Evolutionary conservation across 2,888 invertebrate species (phyloP).

Genomic region (Trachelus tabidus): DNA sequence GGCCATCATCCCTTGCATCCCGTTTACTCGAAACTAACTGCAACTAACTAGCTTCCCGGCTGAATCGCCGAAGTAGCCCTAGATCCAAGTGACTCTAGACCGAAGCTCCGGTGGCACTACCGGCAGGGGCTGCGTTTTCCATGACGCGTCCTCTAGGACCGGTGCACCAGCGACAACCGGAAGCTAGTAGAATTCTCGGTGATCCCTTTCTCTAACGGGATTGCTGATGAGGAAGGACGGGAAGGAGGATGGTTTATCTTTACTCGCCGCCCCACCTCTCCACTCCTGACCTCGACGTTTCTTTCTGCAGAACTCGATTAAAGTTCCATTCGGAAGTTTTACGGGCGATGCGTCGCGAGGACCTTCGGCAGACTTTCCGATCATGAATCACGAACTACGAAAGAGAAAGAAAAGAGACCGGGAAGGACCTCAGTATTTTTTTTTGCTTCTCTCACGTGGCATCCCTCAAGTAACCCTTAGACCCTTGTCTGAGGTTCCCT

Average conservation of each 20-base stretch:
- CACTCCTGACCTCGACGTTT: slow-evolving; percentile 42
- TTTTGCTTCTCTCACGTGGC: not conserved
- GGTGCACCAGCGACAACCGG: not conserved
- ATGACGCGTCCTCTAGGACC: not conserved
- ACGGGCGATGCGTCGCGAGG: slow-evolving; percentile 42
- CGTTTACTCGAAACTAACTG: not conserved
- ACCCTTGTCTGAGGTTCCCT: not conserved
- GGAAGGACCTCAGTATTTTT: not conserved
- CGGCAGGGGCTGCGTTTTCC: not conserved
- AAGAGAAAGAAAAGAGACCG: slow-evolving; percentile 25
- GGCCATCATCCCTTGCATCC: not conserved
- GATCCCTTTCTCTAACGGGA: not conserved
- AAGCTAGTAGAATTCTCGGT: not conserved
- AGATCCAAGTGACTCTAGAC: not conserved
- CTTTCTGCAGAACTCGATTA: slow-evolving; percentile 57
- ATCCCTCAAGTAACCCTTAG: not conserved
- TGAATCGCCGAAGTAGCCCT: not conserved
- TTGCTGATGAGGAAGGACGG: slow-evolving; percentile 3
- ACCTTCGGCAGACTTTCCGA: slow-evolving; percentile 10
- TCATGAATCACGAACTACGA: not conserved
- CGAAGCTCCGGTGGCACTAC: not conserved
- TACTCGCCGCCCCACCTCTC: slow-evolving; percentile 33
- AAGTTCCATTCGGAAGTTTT: slow-evolving; percentile 58
- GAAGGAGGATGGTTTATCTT: slow-evolving; percentile 49
- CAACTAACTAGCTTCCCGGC: not conserved